Base-by-base conservation (phyloP, 2,888 invertebrate genomes). In the Pemphredon lugubris region DNA sequence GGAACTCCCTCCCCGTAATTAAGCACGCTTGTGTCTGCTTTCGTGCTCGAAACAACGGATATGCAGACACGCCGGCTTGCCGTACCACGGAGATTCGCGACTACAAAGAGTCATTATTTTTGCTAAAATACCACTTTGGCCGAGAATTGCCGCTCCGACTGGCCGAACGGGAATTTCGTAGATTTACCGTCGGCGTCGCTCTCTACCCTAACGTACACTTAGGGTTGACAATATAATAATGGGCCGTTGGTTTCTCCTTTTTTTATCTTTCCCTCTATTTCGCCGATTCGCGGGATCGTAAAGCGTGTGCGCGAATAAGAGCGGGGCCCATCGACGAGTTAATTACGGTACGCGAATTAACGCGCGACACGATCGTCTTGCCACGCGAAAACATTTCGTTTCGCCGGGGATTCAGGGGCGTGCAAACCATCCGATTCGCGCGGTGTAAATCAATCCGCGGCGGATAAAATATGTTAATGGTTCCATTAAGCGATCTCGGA, bases 1-100 rank as follows among this genome's bases (percentile, higher is more conserved):
- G 63, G 74, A 68, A 71, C 61, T 72, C 65, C 72, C 55, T 57
- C 50, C 65, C 70, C 71, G 79, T 78, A 82, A 79, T 79, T 79
- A 79, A 78, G 60, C 60, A 48, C 37, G 60, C 53, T n/a, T 34
- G 65, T 39, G 58, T 63, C 72, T 68, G 45, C 32, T 60, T 64
- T 69, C 48, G 64, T 71, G 70, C 55, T 40, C 60, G 70, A 66
- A 73, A 73, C 75, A 70, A 68, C 79, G 76, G 70, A 76, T 76
- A 68, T 68, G 70, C 64, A 60, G 48, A 75, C 64, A 42, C 58
- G 50, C 20, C 37, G 34, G 47, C 16, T 32, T 48, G 50, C 42
- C 37, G 26, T 30, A 51, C 7, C 44, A 14, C 64, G 64, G 42
- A 64, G 51, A 65, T 59, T 39, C 23, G 63, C 54, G 45, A 47